Conservation (phyloP, 2,888 invertebrate species). For the Diplolepis rosae region DNA sequence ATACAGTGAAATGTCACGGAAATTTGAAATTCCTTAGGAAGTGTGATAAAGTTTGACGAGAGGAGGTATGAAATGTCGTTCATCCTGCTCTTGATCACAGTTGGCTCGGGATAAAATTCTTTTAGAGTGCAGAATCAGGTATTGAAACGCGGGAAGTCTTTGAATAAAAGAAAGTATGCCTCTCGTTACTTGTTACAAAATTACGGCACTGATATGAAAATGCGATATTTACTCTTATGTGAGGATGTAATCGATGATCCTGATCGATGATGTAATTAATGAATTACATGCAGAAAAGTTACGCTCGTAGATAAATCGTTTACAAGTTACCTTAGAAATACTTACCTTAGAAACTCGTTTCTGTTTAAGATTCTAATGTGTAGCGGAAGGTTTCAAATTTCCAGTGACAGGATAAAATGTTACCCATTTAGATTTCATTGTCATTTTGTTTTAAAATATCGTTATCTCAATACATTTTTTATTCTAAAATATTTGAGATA, state of each 20-base stretch:
- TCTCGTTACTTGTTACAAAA: slow-evolving; percentile 3
- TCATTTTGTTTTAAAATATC: too few species aligned
- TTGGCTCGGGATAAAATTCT: neutral
- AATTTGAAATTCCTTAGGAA: neutral
- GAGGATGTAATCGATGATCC: slow-evolving; percentile 5
- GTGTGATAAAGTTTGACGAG: neutral
- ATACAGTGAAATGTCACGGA: neutral
- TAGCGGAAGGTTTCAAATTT: neutral
- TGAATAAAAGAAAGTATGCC: neutral
- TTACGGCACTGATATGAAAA: slow-evolving; percentile 5
- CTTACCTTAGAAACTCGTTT: neutral
- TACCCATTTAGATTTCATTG: too few species aligned
- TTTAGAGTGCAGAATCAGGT: neutral
- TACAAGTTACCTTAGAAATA: neutral
- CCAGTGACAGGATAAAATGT: neutral
- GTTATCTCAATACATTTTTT: too few species aligned
- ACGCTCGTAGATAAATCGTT: neutral
- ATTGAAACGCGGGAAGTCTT: neutral
- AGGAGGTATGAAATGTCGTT: neutral
- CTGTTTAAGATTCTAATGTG: neutral
- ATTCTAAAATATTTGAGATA: too few species aligned
- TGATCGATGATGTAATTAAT: slow-evolving; percentile 11
- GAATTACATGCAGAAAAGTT: neutral
- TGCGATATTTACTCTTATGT: slow-evolving; percentile 13
- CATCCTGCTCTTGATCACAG: neutral